Evolutionary conservation across 2,797 vertebrate genomes (phyloP).

Genomic region (Oreochromis grahami): DNA sequence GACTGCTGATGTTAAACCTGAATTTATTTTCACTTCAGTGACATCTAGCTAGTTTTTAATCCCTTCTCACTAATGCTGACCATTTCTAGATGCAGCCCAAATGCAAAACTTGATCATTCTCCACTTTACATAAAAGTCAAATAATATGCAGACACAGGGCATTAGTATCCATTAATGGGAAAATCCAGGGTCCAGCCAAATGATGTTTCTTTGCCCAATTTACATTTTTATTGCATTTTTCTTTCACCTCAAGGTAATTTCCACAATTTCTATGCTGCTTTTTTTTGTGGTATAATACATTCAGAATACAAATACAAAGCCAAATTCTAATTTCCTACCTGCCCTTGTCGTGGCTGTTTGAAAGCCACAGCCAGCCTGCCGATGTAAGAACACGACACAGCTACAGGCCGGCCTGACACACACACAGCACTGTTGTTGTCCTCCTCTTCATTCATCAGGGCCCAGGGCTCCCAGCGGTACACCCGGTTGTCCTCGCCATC

Average conservation of each 20-base stretch:
- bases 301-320: neutral
- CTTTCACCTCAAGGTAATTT: neutral
- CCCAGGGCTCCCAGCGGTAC: conserved; percentile 93
- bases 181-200: neutral
- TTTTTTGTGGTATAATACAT: neutral
- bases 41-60: neutral
- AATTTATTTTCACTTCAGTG: neutral
- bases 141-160: neutral
- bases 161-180: neutral
- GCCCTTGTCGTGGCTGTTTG: conserved; percentile 85
- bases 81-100: neutral
- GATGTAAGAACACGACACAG: conserved; percentile 96
- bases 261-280: neutral
- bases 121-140: neutral
- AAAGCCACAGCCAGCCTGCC: conserved; percentile 95
- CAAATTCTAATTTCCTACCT: conserved; percentile 58
- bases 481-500: conserved; percentile 66
- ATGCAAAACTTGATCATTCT: neutral
- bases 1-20: neutral
- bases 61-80: neutral
- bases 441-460: conserved; percentile 91
- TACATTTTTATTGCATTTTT: conserved; percentile 6
- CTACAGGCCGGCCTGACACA: conserved; percentile 89
- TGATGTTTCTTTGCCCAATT: neutral
- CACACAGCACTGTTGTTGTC: conserved; percentile 90